These are phyloP conservation scores for Pimpla rufipes DNA, from an alignment of 2,888 invertebrate species.

Conservation along the genomic window DNA sequence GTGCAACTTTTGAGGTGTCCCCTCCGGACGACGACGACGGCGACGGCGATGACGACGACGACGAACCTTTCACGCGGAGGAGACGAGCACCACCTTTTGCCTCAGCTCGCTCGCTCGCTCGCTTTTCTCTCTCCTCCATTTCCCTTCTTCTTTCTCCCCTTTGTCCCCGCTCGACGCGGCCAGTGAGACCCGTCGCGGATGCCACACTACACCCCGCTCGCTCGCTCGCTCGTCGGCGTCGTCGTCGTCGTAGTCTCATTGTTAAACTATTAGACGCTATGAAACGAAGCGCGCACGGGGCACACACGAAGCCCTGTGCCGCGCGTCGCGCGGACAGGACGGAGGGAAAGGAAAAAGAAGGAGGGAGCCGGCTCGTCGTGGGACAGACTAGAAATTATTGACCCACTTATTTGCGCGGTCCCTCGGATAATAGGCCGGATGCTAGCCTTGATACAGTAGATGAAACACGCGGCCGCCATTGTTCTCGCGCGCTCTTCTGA, in stretches of 20 bases:
- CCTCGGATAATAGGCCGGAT: slow-evolving; percentile 73
- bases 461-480: slow-evolving; percentile 75
- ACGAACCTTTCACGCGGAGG: slow-evolving; percentile 40
- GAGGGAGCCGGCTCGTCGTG: slow-evolving; percentile 15
- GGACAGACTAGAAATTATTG: slow-evolving; percentile 66
- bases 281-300: slow-evolving; percentile 20
- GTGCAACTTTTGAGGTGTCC: slow-evolving; percentile 59
- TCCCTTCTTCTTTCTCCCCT: slow-evolving; percentile 21
- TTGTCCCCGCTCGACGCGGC: background rate
- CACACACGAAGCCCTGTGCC: background rate
- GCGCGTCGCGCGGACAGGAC: background rate
- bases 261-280: slow-evolving; percentile 48
- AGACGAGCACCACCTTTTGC: slow-evolving; percentile 18
- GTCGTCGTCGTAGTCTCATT: slow-evolving; percentile 14
- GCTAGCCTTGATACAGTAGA: slow-evolving; percentile 76
- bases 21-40: background rate
- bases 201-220: slow-evolving; percentile 35
- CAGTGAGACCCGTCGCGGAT: slow-evolving; percentile 9
- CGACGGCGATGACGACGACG: background rate
- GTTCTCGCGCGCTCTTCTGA: slow-evolving; percentile 74
- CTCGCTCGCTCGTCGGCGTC: no score
- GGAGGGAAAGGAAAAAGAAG: slow-evolving; percentile 23
- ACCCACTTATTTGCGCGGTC: slow-evolving; percentile 65
- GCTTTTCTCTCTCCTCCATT: slow-evolving; percentile 41
- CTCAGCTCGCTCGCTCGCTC: slow-evolving; percentile 25